phyloP scores from a whole-genome alignment of 2,888 invertebrate genomes.

The Limulus polyphemus region DNA sequence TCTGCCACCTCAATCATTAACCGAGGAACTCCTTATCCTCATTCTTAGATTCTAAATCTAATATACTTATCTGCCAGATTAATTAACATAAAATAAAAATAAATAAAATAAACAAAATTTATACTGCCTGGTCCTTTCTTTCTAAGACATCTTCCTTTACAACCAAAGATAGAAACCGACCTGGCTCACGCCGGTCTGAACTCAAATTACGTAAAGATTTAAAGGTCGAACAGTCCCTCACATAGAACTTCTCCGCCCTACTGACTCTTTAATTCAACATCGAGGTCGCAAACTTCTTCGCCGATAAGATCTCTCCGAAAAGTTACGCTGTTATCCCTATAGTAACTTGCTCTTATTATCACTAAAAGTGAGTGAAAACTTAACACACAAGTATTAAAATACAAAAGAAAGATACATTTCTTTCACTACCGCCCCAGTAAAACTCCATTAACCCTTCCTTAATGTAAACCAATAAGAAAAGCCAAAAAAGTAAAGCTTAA shows the following conservation, averaged over 20 bases:
- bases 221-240: constrained; percentile 53
- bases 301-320: constrained; percentile 59
- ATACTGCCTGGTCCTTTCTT: constrained; percentile 53
- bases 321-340: constrained; percentile 75
- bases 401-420: constrained; percentile 15
- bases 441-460: constrained; percentile 20
- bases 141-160: constrained; percentile 48
- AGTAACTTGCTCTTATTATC: constrained; percentile 54
- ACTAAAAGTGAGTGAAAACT: constrained; percentile 7
- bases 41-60: constrained; percentile 56
- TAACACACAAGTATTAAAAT: background rate
- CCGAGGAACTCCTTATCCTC: constrained; percentile 39
- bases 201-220: constrained; percentile 76
- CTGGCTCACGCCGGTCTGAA: constrained; percentile 74
- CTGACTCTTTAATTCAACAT: constrained; percentile 69
- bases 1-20: constrained; percentile 32
- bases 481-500: constrained; percentile 48
- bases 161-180: constrained; percentile 62
- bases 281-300: constrained; percentile 69
- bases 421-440: constrained; percentile 28
- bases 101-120: constrained; percentile 32
- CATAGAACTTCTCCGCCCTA: constrained; percentile 52
- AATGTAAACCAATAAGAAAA: no score
- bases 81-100: constrained; percentile 37
- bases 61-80: constrained; percentile 56